Conservation (phyloP, 2,888 invertebrate genomes). For the Drosophila colorata region DNA sequence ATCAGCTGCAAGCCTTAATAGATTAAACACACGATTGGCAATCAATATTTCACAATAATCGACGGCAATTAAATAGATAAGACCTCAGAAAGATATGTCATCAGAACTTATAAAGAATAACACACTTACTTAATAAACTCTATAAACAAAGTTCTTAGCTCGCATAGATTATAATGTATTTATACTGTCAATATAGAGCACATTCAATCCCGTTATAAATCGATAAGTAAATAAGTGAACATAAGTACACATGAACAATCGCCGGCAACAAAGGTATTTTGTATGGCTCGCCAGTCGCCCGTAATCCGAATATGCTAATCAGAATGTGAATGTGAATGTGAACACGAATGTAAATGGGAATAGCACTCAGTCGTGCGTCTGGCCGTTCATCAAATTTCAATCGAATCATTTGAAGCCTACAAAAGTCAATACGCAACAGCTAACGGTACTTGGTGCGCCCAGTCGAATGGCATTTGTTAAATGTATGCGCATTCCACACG, state of each 20-base stretch:
- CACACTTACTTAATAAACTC: too few species aligned
- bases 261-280: constrained; percentile 2
- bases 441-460: constrained; percentile 19
- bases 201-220: not conserved
- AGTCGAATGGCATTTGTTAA: constrained; percentile 44
- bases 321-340: constrained; percentile 20
- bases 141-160: not conserved
- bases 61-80: too few species aligned
- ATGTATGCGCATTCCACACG: constrained; percentile 36
- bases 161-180: too few species aligned
- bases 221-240: constrained; percentile 16
- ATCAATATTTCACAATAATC: too few species aligned
- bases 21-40: too few species aligned
- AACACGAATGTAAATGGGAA: constrained; percentile 27
- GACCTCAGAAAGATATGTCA: too few species aligned
- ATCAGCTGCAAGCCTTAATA: too few species aligned
- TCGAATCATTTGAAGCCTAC: constrained; percentile 50
- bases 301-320: constrained; percentile 22
- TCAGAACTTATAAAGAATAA: too few species aligned
- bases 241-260: not conserved
- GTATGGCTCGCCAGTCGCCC: constrained; percentile 1
- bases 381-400: constrained; percentile 51
- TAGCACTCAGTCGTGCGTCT: constrained; percentile 38
- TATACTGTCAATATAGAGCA: not conserved
- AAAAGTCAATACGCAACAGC: constrained; percentile 47